Conservation (phyloP, 2,797 vertebrate genomes). For the Anomalospiza imberbis region DNA sequence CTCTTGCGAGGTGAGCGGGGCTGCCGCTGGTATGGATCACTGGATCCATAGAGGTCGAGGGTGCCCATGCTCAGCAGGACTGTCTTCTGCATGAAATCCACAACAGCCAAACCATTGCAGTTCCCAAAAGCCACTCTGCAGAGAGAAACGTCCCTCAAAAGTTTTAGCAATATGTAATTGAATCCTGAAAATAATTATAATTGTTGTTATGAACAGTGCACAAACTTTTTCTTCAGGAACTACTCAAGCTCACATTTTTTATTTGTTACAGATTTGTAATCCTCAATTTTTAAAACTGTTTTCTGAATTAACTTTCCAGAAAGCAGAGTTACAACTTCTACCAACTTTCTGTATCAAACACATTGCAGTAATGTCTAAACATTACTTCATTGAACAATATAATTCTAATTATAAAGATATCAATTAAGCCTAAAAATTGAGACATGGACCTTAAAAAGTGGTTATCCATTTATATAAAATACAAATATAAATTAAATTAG, state of each 20-base stretch:
- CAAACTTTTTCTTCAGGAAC: background rate
- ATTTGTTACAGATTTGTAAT: background rate
- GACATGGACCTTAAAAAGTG: background rate
- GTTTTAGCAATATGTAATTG: background rate
- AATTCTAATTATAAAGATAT: background rate
- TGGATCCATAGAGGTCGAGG: slow-evolving; percentile 88
- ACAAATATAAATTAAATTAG: background rate
- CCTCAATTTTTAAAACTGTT: background rate
- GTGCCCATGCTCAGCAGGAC: slow-evolving; percentile 91
- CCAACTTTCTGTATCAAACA: background rate
- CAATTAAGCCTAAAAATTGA: background rate
- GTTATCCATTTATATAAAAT: background rate
- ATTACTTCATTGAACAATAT: background rate
- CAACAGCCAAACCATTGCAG: slow-evolving; percentile 89
- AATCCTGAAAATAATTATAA: background rate
- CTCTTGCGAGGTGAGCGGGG: slow-evolving; percentile 93
- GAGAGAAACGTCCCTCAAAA: background rate
- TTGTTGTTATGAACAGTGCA: background rate
- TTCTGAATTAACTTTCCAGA: background rate
- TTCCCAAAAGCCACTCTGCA: slow-evolving; percentile 93
- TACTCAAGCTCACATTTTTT: background rate
- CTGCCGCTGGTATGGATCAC: slow-evolving; percentile 92
- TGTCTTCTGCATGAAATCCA: slow-evolving; percentile 96
- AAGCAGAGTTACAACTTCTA: background rate
- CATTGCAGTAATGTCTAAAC: background rate